Conservation (phyloP, 1,140 invertebrate genomes). For the Physella acuta region DNA sequence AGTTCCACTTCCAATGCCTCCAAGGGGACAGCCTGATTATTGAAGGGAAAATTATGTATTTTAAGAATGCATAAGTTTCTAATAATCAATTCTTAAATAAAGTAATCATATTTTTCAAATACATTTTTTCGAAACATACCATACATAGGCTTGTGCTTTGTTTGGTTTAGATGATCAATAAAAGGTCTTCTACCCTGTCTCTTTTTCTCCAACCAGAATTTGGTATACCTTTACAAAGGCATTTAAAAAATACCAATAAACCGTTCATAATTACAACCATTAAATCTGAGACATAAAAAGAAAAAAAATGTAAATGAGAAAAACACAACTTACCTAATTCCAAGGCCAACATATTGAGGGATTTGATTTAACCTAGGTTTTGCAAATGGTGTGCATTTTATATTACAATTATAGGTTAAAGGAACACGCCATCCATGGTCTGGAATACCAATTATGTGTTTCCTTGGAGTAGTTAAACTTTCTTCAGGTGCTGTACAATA, state of each 20-base stretch:
- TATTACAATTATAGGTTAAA: slow-evolving; percentile 74
- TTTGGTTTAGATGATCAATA: slow-evolving; percentile 72
- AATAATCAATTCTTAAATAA: too few species aligned
- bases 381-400: slow-evolving; percentile 72
- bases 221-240: slow-evolving; percentile 66
- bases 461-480: slow-evolving; percentile 41
- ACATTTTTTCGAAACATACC: too few species aligned
- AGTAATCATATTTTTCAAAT: too few species aligned
- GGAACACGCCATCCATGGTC: slow-evolving; percentile 62
- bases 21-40: slow-evolving; percentile 81
- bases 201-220: slow-evolving; percentile 67
- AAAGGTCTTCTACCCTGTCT: slow-evolving; percentile 66
- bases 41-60: too few species aligned
- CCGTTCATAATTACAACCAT: neutral
- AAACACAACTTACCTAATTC: slow-evolving; percentile 64
- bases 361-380: slow-evolving; percentile 70
- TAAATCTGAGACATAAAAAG: neutral
- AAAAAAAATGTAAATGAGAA: neutral
- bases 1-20: slow-evolving; percentile 85
- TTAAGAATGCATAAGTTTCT: too few species aligned
- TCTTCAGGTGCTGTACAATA: slow-evolving; percentile 33
- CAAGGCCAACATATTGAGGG: slow-evolving; percentile 67
- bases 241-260: slow-evolving; percentile 13
- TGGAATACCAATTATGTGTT: slow-evolving; percentile 45
- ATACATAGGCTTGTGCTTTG: slow-evolving; percentile 73